Conservation (phyloP, 1,140 invertebrate genomes). For the Phymastichus coffea region DNA sequence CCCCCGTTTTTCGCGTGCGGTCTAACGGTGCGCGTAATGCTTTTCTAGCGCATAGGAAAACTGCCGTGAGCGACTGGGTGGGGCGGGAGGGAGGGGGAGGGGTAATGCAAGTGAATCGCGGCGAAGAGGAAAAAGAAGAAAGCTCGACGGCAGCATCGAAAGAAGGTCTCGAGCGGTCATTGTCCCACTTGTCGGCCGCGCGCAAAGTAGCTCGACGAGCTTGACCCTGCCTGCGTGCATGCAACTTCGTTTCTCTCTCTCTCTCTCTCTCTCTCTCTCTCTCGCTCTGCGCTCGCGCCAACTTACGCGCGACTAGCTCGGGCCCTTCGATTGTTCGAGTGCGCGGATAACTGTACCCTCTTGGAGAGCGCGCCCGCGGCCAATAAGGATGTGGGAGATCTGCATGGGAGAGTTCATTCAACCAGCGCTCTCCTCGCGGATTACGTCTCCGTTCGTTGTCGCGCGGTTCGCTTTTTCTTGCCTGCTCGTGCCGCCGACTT, state of each 20-base stretch:
- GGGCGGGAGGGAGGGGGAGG: neutral
- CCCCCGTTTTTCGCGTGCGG: slow-evolving; percentile 22
- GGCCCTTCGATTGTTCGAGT: too few relatives aligned
- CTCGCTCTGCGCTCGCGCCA: neutral
- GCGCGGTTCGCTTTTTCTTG: too few relatives aligned
- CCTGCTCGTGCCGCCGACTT: too few relatives aligned
- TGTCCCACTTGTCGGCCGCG: slow-evolving; percentile 50
- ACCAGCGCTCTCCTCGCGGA: too few relatives aligned
- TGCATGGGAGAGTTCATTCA: too few relatives aligned
- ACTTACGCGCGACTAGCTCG: too few relatives aligned
- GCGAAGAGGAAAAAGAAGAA: slow-evolving; percentile 23
- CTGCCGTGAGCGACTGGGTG: neutral
- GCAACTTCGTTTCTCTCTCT: slow-evolving; percentile 18
- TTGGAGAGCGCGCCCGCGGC: too few relatives aligned
- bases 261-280: neutral
- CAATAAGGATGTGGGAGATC: too few relatives aligned
- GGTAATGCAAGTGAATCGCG: slow-evolving; percentile 26
- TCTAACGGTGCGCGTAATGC: slow-evolving; percentile 15
- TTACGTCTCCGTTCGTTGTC: too few relatives aligned
- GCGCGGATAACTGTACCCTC: too few relatives aligned
- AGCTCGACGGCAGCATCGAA: slow-evolving; percentile 35
- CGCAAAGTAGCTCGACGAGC: slow-evolving; percentile 42
- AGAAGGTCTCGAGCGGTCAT: slow-evolving; percentile 57
- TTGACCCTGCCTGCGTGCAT: slow-evolving; percentile 49
- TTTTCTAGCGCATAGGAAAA: slow-evolving; percentile 21